Percentiles rank a stretch among this genome's conserved stretches.
Evolutionary conservation across 2,888 invertebrate species (phyloP).

Genomic region (Ecliptopera silaceata): DNA sequence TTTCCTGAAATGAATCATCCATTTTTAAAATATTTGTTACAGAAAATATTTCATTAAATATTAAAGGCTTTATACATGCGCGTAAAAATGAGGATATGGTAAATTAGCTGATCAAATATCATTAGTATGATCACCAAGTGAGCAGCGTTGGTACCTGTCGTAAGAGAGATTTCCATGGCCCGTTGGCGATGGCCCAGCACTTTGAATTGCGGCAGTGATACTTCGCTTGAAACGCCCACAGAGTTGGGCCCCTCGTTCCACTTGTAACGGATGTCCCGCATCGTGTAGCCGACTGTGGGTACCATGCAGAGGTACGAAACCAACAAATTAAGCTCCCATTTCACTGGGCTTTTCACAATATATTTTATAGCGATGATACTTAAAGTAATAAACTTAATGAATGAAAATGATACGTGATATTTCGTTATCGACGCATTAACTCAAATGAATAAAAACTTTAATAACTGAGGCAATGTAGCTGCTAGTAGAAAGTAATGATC

Average conservation of each 20-base stretch:
- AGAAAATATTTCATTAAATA: too few species aligned
- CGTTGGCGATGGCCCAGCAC: constrained; percentile 97
- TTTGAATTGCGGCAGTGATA: constrained; percentile 98
- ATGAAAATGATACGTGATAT: not conserved
- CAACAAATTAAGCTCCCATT: constrained; percentile 79
- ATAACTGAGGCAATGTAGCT: too few species aligned
- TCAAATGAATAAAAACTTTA: not conserved
- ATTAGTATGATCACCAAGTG: constrained; percentile 8
- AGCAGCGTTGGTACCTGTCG: constrained; percentile 88
- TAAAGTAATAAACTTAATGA: not conserved
- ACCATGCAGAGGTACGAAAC: constrained; percentile 78
- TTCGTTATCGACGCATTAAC: not conserved
- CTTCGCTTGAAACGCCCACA: constrained; percentile 96
- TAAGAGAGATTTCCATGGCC: constrained; percentile 96
- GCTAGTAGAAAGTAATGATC: too few species aligned
- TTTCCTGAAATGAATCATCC: constrained; percentile 86
- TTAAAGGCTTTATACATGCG: constrained; percentile 15
- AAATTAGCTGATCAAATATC: not conserved
- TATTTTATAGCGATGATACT: constrained; percentile 31
- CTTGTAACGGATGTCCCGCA: constrained; percentile 98
- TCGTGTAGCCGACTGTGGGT: constrained; percentile 96
- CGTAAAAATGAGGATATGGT: constrained; percentile 10
- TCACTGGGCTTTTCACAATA: constrained; percentile 74
- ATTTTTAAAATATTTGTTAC: not conserved
- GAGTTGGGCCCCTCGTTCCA: constrained; percentile 97